Evolutionary conservation across 1,140 invertebrate species (phyloP), one percentile per base, ranked within the genome.

Genomic region (Musca domestica): DNA sequence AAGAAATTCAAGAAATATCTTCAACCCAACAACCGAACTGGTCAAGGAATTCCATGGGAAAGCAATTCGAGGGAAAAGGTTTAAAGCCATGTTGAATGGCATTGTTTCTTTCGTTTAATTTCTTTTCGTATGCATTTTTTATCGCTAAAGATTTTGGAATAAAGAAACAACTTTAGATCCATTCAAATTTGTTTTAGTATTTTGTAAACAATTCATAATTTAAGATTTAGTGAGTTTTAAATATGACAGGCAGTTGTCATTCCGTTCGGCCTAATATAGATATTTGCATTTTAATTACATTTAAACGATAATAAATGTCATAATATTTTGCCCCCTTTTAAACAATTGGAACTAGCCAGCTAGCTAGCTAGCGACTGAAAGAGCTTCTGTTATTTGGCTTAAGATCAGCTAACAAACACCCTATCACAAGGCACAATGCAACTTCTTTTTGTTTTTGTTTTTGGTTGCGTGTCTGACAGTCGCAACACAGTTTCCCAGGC

Each of bases 301-400:
- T 30, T 61, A 61, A 61, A 61, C 15, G n/a, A 27, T 15, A 27
- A 61, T 61, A 61, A 61, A 61, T 61, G 56, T 61, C 56, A 61
- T 20, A 61, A 61, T 61, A 61, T 61, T 61, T 61, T 34, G 34
- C 27, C 4, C 34, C 34, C 34, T 12, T 41, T 12, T 12, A 41
- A 30, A 41, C 34, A 41, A 41, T 41, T 41, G 34, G 34, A 30
- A 4, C 9, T 12, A 41, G 10, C 4, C 56, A 34, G 2, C 49
- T 22, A 12, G 15, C 22, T 23, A 54, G 25, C 25, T 14, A 56
- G 3, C 27, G 56, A 61, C 27, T 27, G n/a, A 20, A 7, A 58
- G 6, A 61, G 56, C 56, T 61, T 41, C 56, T 34, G 56, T 61
- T 61, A 15, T 61, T 51, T 41, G n/a, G 4, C 34, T 12, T 41